Conservation (phyloP, 2,797 vertebrate genomes). For the Furcifer pardalis region DNA sequence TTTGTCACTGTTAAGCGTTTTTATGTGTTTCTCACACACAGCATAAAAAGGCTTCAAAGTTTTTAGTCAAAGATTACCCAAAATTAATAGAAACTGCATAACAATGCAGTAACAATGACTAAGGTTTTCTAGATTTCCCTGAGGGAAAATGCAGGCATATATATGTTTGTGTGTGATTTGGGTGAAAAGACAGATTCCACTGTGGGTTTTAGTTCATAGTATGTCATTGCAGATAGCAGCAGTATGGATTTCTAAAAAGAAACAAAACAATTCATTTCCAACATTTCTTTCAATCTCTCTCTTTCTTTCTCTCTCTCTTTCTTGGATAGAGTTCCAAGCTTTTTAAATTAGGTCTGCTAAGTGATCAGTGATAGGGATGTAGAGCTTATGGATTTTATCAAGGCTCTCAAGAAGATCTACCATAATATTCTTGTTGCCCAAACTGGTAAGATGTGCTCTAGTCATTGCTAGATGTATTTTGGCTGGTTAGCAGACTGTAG, state of each 20-base stretch:
- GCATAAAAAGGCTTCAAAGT: slow-evolving; percentile 26
- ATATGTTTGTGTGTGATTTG: not conserved
- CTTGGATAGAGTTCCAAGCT: not conserved
- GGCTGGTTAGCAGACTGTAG: too few species aligned
- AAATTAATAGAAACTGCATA: slow-evolving; percentile 59
- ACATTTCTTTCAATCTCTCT: not conserved
- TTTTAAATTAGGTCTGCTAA: too few species aligned
- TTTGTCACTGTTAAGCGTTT: slow-evolving; percentile 55
- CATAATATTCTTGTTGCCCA: not conserved
- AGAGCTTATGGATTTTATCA: not conserved
- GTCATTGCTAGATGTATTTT: not conserved
- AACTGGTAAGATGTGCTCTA: not conserved
- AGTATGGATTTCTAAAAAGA: not conserved
- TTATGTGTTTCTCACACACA: slow-evolving; percentile 54
- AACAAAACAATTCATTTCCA: not conserved
- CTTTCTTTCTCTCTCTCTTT: too few species aligned
- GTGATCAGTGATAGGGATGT: not conserved
- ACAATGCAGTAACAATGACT: slow-evolving; percentile 61
- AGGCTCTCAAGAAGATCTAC: not conserved
- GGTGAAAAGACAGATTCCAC: not conserved
- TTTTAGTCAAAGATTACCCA: slow-evolving; percentile 54
- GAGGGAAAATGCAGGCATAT: slow-evolving; percentile 28
- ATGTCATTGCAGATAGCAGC: not conserved
- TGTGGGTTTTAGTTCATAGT: not conserved
- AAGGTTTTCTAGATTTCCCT: slow-evolving; percentile 45